Evolutionary conservation across 2,797 vertebrate species (phyloP).

Genomic region (Adelosebastes latens): DNA sequence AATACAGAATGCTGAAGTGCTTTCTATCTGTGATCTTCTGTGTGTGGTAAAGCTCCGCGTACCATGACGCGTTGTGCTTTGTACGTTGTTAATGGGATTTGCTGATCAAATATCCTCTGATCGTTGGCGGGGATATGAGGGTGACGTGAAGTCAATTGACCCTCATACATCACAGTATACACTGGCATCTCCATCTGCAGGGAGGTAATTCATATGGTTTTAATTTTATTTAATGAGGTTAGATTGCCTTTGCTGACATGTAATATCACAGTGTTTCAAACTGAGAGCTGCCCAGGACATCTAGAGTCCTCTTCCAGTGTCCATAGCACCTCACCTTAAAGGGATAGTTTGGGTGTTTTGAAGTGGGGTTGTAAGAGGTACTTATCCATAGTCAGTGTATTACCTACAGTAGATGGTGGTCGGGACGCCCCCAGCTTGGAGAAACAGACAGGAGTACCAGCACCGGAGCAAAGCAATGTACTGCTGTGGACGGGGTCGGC

Average conservation of each 20-base stretch:
- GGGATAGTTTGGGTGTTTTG: too few relatives aligned
- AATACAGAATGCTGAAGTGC: slow-evolving; percentile 40
- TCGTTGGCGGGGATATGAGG: slow-evolving; percentile 24
- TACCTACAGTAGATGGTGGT: too few relatives aligned
- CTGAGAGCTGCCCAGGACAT: neutral
- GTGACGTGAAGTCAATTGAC: slow-evolving; percentile 38
- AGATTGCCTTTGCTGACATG: neutral
- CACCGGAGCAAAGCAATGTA: too few relatives aligned
- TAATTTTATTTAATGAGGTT: neutral
- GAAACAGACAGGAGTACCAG: too few relatives aligned
- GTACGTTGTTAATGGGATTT: slow-evolving; percentile 51
- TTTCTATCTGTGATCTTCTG: slow-evolving; percentile 49
- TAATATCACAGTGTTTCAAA: neutral
- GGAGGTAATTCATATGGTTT: neutral
- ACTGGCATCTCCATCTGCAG: neutral
- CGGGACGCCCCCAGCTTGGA: too few relatives aligned
- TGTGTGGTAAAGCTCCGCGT: slow-evolving; percentile 15
- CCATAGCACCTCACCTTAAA: neutral
- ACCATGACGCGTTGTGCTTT: slow-evolving; percentile 40
- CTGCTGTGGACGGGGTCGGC: too few relatives aligned
- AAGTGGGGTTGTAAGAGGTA: too few relatives aligned
- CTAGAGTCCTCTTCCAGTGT: neutral
- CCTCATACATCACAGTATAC: slow-evolving; percentile 37
- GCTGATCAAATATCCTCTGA: slow-evolving; percentile 69
- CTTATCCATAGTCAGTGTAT: too few relatives aligned